Evolutionary conservation across 2,113 vertebrate genomes (phyloP).

Genomic region (Cranoglanis bouderius): DNA sequence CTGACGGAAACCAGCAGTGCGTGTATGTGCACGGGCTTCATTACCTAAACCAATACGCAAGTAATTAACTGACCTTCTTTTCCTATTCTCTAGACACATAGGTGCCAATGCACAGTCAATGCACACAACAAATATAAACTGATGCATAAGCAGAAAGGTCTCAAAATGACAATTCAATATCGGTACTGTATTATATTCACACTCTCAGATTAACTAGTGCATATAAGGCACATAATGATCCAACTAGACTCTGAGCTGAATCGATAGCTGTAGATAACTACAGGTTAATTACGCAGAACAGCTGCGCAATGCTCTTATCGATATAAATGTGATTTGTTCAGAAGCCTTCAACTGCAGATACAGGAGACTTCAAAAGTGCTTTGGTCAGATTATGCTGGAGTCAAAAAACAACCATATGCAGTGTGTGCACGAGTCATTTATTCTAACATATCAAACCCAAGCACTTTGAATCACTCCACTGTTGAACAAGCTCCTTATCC

Average conservation of each 20-base stretch:
- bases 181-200: not conserved
- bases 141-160: not conserved
- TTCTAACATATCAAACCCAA: not conserved
- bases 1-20: slow-evolving; percentile 48
- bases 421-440: not conserved
- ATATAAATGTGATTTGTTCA: slow-evolving; percentile 19
- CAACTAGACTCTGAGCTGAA: slow-evolving; percentile 12
- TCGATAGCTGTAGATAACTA: slow-evolving; percentile 35
- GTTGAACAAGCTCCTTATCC: not conserved
- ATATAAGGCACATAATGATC: slow-evolving; percentile 2
- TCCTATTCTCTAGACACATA: slow-evolving; percentile 12
- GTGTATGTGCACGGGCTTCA: slow-evolving; percentile 66
- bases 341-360: not conserved
- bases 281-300: slow-evolving; percentile 49
- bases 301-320: slow-evolving; percentile 2
- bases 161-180: slow-evolving; percentile 1
- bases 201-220: not conserved
- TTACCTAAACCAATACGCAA: slow-evolving; percentile 77
- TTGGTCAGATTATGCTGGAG: too few relatives aligned
- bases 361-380: not conserved
- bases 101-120: not conserved
- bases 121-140: slow-evolving; percentile 3
- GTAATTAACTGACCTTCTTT: slow-evolving; percentile 71
- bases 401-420: not conserved
- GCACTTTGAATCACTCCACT: not conserved